Evolutionary conservation across 1,140 invertebrate genomes (phyloP), one percentile per base, ranked within the genome.

Genomic region (Conus ventricosus): DNA sequence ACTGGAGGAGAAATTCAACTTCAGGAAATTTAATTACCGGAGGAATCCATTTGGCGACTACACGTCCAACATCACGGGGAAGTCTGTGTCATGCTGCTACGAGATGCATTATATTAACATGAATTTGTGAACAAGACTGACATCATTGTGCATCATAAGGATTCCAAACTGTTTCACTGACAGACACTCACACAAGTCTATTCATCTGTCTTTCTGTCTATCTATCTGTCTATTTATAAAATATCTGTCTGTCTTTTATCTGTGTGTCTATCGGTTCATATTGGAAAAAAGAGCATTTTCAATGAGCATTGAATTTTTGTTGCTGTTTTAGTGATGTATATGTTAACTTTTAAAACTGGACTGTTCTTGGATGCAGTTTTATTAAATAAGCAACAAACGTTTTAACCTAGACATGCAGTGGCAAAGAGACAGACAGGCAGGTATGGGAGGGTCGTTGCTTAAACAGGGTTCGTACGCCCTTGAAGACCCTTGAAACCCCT

Each of bases 51-150:
- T 93, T 84, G 91, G 92, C 15, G 88, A 91, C 54, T 93, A 90
- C 84, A 86, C 83, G 1, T 92, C 91, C n/a, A 75, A 87, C 53
- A 60, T 88, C 54, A 87, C 89, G 0, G 54, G 84, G 4, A 91
- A 91, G 51, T 88, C 82, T 54, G 83, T 90, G 55, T 92, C 90
- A 4, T 91, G 91, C 87, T 92, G 92, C 80, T 93, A 93, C 82
- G 92, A 93, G 27, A 67, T 93, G 4, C 91, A 92, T 88, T 93
- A 91, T 86, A 60, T 93, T 17, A 93, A 93, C 81, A 90, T 91
- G 90, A 91, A 93, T 57, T 93, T 86, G 88, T 93, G 11, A 86
- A 71, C 15, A 20, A 85, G 25, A 92, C 91, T 67, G 80, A 91
- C 55, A 90, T 91, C 13, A 87, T 91, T 27, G 53, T 89, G 11